Evolutionary conservation across 1,140 invertebrate species (phyloP).

Genomic region (Cheumatopsyche charites): DNA sequence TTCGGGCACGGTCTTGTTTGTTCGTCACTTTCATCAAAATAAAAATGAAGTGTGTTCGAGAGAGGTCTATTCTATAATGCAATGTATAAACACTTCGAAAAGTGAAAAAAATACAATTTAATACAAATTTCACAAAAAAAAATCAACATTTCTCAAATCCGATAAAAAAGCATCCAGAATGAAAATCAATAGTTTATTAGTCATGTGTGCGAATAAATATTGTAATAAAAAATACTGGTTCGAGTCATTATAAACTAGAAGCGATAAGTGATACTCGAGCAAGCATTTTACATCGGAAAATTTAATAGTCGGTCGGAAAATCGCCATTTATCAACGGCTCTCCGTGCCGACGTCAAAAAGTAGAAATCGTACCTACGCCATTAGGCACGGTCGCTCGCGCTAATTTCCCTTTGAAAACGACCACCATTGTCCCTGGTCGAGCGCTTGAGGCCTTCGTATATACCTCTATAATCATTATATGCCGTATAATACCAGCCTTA

Average conservation of each 20-base stretch:
- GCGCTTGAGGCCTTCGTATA: neutral
- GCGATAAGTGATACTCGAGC: constrained; percentile 9
- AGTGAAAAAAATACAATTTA: too few relatives aligned
- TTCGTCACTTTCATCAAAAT: constrained; percentile 1
- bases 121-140: too few relatives aligned
- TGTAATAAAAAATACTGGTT: neutral
- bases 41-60: too few relatives aligned
- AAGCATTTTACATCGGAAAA: constrained; percentile 11
- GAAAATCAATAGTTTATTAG: too few relatives aligned
- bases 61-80: too few relatives aligned
- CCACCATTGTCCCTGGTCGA: constrained; percentile 2
- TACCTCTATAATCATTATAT: too few relatives aligned
- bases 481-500: too few relatives aligned
- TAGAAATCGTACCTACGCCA: constrained; percentile 24
- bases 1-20: neutral
- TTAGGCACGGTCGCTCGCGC: constrained; percentile 17
- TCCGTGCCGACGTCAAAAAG: constrained; percentile 2
- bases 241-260: neutral
- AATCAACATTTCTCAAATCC: too few relatives aligned
- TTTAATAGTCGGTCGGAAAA: constrained; percentile 19
- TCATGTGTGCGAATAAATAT: too few relatives aligned
- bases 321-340: constrained; percentile 13
- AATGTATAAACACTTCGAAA: too few relatives aligned
- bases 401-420: constrained; percentile 19
- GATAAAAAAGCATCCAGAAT: too few relatives aligned